Evolutionary conservation across 2,113 vertebrate genomes (phyloP).

Genomic region (Orthonyx spaldingii): DNA sequence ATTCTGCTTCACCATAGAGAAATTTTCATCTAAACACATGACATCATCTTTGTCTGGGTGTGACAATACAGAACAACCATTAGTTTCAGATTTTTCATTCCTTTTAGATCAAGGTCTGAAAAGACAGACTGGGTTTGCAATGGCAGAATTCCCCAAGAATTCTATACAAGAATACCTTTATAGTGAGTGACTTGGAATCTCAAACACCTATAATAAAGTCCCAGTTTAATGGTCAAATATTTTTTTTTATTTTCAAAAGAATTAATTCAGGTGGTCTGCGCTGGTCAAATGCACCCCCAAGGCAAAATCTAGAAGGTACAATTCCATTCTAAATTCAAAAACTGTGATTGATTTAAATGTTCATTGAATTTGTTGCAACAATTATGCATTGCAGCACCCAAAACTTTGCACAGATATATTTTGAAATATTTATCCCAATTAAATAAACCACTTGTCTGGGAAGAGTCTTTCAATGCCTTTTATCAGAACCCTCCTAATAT

Average conservation of each 20-base stretch:
- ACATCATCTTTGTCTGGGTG: background rate
- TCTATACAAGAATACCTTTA: background rate
- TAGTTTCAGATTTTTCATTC: background rate
- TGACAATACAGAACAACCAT: background rate
- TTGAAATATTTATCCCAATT: background rate
- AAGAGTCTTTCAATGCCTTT: background rate
- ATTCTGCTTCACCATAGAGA: background rate
- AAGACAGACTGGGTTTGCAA: background rate
- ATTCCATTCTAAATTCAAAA: background rate
- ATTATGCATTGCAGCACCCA: background rate
- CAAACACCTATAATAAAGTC: background rate
- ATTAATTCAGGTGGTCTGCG: background rate
- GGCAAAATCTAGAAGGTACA: background rate
- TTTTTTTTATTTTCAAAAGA: background rate
- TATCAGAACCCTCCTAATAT: background rate
- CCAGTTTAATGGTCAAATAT: background rate
- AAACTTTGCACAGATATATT: background rate
- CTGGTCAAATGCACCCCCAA: background rate
- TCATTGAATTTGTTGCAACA: background rate
- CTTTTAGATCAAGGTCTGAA: background rate
- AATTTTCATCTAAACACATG: background rate
- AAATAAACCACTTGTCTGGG: background rate
- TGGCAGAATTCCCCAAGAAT: background rate
- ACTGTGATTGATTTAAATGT: background rate
- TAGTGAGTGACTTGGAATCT: background rate